phyloP scores from a whole-genome alignment of 23 tunicate genomes.

The Halocynthia roretzi region DNA sequence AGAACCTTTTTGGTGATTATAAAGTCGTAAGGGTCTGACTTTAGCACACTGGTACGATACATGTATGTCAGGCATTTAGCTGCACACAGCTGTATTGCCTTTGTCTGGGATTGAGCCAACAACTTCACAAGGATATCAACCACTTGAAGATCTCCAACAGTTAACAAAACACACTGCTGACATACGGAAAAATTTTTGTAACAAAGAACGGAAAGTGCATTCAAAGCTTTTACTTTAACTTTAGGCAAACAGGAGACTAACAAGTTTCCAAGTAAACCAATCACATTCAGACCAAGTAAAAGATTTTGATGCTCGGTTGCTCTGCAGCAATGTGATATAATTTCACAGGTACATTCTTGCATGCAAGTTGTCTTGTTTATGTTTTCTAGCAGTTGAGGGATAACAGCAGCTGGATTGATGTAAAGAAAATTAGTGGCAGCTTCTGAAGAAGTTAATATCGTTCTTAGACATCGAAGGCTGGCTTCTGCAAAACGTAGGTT shows the following conservation, averaged over 20 bases:
- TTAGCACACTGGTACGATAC: conserved; percentile 42
- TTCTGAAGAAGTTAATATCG: conserved; percentile 43
- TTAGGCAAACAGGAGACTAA: conserved; percentile 24
- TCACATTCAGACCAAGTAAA: conserved; percentile 34
- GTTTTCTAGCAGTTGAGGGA: conserved; percentile 34
- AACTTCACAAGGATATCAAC: conserved; percentile 30
- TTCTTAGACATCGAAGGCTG: conserved; percentile 62
- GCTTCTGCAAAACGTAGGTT: conserved; percentile 80
- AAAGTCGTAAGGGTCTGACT: background rate
- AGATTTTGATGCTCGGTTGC: conserved; percentile 44
- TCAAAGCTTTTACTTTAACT: conserved; percentile 60
- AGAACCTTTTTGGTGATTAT: conserved; percentile 38
- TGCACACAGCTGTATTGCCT: conserved; percentile 37
- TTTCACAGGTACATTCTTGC: conserved; percentile 88
- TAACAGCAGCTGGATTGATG: conserved; percentile 26
- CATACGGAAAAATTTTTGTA: conserved; percentile 28
- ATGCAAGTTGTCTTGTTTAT: conserved; percentile 56
- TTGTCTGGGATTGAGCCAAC: conserved; percentile 46
- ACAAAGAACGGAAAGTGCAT: conserved; percentile 54
- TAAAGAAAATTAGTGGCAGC: conserved; percentile 18
- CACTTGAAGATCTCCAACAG: conserved; percentile 4
- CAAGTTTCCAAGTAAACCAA: conserved; percentile 21
- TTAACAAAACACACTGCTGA: conserved; percentile 19
- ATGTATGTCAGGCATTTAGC: conserved; percentile 62
- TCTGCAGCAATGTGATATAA: conserved; percentile 51